Conservation (phyloP, 1,140 invertebrate species). For the Orius laevigatus region DNA sequence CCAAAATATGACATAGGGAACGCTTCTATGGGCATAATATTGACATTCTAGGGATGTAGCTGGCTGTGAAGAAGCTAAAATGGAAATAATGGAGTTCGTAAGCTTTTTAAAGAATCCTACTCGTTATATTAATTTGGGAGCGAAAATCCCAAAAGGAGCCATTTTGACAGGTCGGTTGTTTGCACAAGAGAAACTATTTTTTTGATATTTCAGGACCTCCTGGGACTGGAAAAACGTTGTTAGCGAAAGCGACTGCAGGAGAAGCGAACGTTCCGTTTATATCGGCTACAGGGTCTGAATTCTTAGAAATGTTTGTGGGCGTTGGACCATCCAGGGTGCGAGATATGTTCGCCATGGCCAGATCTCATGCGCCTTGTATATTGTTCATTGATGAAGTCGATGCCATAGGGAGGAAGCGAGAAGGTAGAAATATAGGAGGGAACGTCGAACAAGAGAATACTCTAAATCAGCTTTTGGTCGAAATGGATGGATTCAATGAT, state of each 20-base stretch:
- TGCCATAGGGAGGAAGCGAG: slow-evolving; percentile 92
- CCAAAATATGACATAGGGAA: too few relatives aligned
- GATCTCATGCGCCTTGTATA: slow-evolving; percentile 97
- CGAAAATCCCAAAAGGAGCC: slow-evolving; percentile 96
- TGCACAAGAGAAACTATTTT: not conserved
- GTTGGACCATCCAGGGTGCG: slow-evolving; percentile 90
- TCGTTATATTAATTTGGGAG: slow-evolving; percentile 94
- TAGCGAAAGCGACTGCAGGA: slow-evolving; percentile 98
- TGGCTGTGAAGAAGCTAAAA: slow-evolving; percentile 98
- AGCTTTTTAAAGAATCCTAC: slow-evolving; percentile 99
- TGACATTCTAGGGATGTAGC: slow-evolving; percentile 75
- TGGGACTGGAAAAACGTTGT: slow-evolving; percentile 93
- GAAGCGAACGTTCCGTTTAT: slow-evolving; percentile 99
- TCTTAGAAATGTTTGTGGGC: slow-evolving; percentile 99
- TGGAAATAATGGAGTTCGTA: slow-evolving; percentile 99
- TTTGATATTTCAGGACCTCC: slow-evolving; percentile 54
- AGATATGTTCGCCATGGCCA: slow-evolving; percentile 94
- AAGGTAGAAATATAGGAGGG: slow-evolving; percentile 83
- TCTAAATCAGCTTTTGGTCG: slow-evolving; percentile 93
- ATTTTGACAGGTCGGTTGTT: slow-evolving; percentile 49
- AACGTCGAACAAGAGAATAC: slow-evolving; percentile 99
- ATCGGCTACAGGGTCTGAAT: slow-evolving; percentile 94
- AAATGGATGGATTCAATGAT: slow-evolving; percentile 99
- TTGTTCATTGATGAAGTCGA: slow-evolving; percentile 99
- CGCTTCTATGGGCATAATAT: slow-evolving; percentile 11